These are phyloP conservation scores for Trachelipus rathkii DNA, from an alignment of 1,140 invertebrate genomes.

Conservation along the genomic window DNA sequence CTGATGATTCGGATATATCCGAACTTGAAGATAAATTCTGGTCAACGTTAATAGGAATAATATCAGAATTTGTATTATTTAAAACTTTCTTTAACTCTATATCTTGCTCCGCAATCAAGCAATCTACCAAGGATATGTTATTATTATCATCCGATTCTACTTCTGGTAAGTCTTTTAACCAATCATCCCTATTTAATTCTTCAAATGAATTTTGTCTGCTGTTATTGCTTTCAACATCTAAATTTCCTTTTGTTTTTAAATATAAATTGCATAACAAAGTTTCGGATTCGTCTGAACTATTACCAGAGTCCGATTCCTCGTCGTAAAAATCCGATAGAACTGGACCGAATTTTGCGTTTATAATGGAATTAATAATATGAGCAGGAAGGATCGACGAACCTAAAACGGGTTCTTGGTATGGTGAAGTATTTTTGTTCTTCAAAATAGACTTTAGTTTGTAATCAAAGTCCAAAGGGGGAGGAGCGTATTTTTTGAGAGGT, in stretches of 20 bases:
- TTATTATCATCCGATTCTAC: too few species aligned
- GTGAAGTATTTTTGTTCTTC: neutral
- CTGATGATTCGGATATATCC: neutral
- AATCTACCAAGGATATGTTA: too few species aligned
- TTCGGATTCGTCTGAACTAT: neutral
- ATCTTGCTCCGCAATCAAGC: too few species aligned
- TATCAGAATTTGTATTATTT: too few species aligned
- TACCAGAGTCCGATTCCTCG: neutral
- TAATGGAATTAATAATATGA: neutral
- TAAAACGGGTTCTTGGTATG: neutral
- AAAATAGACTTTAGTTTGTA: neutral
- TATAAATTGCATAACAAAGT: neutral
- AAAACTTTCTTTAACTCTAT: too few species aligned
- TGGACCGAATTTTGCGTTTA: neutral
- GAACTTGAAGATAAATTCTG: neutral
- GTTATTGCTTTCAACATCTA: neutral
- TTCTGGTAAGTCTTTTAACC: too few species aligned
- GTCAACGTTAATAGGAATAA: neutral
- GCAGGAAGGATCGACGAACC: neutral
- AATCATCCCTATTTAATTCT: too few species aligned
- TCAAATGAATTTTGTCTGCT: slow-evolving; percentile 3
- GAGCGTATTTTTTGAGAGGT: neutral
- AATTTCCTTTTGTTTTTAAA: neutral
- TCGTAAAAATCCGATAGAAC: neutral
- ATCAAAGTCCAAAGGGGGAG: neutral